These are phyloP conservation scores for Drosophila nigrodunni DNA, from an alignment of 1,140 invertebrate genomes.

Conservation along the genomic window DNA sequence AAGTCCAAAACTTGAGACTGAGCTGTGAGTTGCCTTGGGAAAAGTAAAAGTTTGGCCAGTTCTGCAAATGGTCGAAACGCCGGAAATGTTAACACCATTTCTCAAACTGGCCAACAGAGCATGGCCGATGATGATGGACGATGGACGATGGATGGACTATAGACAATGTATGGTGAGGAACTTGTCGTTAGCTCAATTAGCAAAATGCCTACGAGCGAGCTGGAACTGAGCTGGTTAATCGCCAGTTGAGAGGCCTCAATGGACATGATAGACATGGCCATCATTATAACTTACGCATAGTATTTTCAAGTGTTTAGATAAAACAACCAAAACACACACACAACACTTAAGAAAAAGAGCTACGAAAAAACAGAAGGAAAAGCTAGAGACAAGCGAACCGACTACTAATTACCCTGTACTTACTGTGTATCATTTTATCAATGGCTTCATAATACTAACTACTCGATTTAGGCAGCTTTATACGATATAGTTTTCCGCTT, in stretches of 20 bases:
- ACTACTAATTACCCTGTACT: too few species aligned
- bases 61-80: slow-evolving; percentile 69
- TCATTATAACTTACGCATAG: slow-evolving; percentile 57
- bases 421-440: too few species aligned
- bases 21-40: slow-evolving; percentile 27
- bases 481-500: too few species aligned
- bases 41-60: slow-evolving; percentile 75
- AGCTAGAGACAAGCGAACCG: neutral
- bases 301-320: slow-evolving; percentile 49
- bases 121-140: slow-evolving; percentile 43
- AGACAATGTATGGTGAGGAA: slow-evolving; percentile 41
- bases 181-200: slow-evolving; percentile 76
- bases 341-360: slow-evolving; percentile 15
- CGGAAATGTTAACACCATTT: slow-evolving; percentile 79
- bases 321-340: slow-evolving; percentile 14
- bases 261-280: slow-evolving; percentile 51
- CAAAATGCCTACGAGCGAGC: slow-evolving; percentile 70
- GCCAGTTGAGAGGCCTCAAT: slow-evolving; percentile 38
- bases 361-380: slow-evolving; percentile 9
- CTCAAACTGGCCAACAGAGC: slow-evolving; percentile 56
- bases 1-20: neutral
- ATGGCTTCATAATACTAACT: too few species aligned
- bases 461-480: too few species aligned
- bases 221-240: slow-evolving; percentile 46
- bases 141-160: slow-evolving; percentile 29